Conservation (phyloP, 2,797 vertebrate genomes). For the Limnodromus scolopaceus region DNA sequence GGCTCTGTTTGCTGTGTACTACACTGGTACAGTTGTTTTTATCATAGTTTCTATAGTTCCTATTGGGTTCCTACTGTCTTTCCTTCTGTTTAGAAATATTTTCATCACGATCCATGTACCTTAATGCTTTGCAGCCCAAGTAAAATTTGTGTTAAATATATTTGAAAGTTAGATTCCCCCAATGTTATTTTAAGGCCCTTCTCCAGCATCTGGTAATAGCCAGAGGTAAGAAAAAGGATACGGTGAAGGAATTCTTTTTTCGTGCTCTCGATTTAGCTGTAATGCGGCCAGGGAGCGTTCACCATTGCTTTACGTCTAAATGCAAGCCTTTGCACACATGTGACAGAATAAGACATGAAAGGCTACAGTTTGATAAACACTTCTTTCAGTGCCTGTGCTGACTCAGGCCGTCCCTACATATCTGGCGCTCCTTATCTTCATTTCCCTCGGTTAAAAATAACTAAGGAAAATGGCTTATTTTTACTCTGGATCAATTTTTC, state of each 20-base stretch:
- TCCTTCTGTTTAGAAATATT: neutral
- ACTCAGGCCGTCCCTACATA: neutral
- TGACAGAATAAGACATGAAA: neutral
- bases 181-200: neutral
- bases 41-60: neutral
- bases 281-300: neutral
- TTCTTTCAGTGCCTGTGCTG: neutral
- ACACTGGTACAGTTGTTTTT: neutral
- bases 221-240: fast-evolving
- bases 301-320: neutral
- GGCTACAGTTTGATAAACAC: neutral
- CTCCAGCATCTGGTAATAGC: neutral
- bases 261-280: neutral
- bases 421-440: neutral
- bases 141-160: neutral
- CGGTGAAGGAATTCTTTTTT: neutral
- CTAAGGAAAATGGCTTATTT: neutral
- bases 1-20: neutral
- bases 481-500: neutral
- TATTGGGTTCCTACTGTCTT: neutral
- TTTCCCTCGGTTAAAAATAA: neutral
- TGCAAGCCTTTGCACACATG: neutral
- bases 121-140: neutral
- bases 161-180: neutral
- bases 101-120: neutral